Percentiles rank a stretch among this genome's conserved stretches.
These are phyloP conservation scores for Hydropotes inermis DNA, from an alignment of 2,113 vertebrate species.

Conservation along the genomic window DNA sequence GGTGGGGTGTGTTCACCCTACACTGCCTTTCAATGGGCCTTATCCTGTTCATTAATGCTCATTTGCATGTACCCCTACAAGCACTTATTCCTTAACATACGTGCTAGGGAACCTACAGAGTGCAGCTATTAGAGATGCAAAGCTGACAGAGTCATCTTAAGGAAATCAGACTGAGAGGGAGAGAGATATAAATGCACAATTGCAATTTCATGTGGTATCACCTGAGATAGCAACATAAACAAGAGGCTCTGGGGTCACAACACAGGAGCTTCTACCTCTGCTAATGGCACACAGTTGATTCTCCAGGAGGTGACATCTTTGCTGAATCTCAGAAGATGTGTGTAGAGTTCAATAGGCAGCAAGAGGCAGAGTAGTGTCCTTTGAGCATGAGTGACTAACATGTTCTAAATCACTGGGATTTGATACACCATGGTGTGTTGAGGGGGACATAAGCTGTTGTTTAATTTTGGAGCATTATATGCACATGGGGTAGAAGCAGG, in stretches of 20 bases:
- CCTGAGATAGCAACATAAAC: neutral
- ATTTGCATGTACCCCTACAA: neutral
- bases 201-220: neutral
- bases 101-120: no score
- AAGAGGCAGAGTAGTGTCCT: no score
- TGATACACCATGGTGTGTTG: neutral
- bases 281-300: neutral
- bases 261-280: neutral
- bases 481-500: neutral
- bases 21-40: no score
- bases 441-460: no score
- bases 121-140: neutral
- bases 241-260: neutral
- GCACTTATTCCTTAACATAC: no score
- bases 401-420: neutral
- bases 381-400: neutral
- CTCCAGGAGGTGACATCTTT: neutral
- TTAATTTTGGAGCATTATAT: no score
- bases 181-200: neutral
- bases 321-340: neutral
- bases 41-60: neutral
- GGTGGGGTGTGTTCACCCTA: no score
- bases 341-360: neutral
- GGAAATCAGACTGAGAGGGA: neutral
- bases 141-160: neutral